These are phyloP conservation scores for Drosophila formosana DNA, from an alignment of 2,888 invertebrate genomes.

Conservation along the genomic window DNA sequence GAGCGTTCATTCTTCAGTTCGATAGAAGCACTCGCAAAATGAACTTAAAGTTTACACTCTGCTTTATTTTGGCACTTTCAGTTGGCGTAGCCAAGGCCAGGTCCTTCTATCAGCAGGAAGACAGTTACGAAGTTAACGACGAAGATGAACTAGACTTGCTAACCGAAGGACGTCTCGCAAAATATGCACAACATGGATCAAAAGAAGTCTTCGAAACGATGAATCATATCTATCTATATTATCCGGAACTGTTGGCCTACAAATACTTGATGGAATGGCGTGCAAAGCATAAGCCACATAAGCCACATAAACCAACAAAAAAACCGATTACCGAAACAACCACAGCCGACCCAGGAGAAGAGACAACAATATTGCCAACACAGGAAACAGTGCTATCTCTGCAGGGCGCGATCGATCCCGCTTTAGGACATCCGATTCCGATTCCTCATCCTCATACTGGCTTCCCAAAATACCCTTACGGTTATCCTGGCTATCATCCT, in stretches of 20 bases:
- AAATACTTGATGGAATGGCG: not conserved
- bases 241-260: not conserved
- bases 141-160: not conserved
- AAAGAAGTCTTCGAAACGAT: not conserved
- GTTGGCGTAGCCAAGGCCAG: conserved; percentile 1
- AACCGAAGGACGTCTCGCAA: not conserved
- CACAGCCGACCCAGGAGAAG: not conserved
- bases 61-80: conserved; percentile 3
- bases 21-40: conserved; percentile 10
- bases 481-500: not conserved
- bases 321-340: not conserved
- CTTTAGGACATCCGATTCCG: not conserved
- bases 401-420: not conserved
- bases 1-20: conserved; percentile 1
- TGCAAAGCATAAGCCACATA: not conserved
- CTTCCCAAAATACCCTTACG: not conserved
- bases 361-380: not conserved
- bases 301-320: not conserved
- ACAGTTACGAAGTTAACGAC: not conserved
- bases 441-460: too few species aligned
- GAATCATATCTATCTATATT: not conserved
- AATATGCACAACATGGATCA: not conserved
- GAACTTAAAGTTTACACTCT: not conserved
- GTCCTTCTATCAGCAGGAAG: not conserved
- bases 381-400: too few species aligned